Evolutionary conservation across 1,140 invertebrate species (phyloP), one percentile per base, ranked within the genome.

Genomic region (Hyles vespertilio): DNA sequence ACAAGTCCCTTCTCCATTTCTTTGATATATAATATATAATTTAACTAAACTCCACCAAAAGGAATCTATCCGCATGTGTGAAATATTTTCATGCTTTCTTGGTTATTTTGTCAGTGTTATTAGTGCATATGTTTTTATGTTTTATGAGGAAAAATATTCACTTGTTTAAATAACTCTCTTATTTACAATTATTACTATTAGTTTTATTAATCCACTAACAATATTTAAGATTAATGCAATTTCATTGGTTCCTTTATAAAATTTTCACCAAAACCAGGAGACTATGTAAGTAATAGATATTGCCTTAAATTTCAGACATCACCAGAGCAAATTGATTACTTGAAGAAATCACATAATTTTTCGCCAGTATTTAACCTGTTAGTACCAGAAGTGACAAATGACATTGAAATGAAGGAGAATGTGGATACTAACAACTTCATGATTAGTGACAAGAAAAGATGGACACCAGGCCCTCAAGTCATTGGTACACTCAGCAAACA

Each of bases 301-400:
- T 40, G 36, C 8, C 8, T 22, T 22, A 22, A 22, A 71, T 78
- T 83, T 43, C 78, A 90, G 89, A 87, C 84, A 12, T 82, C 79
- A 59, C 55, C 68, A 58, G 82, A 89, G 9, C 65, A 68, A 43
- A 67, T 90, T 34, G 79, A 80, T 58, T 75, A 69, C 68, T 62
- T 89, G 51, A 89, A 85, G 62, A 87, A 81, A 54, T 76, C 79
- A 59, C 81, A 69, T 9, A 84, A 79, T 53, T 90, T 75, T 63
- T 90, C 89, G 11, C 78, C 84, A 66, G 81, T 89, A 47, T 89
- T 89, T 48, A 84, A 89, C 56, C 66, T 89, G 53, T 63, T 90
- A 61, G 73, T 90, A 53, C 81, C 81, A 53, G 84, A 88, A 67
- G 63, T 78, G 48, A 77, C 74, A 43, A 84, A 74, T 70, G 84